These are phyloP conservation scores for Anolis apletophallus DNA, from an alignment of 2,797 vertebrate genomes.

Conservation along the genomic window DNA sequence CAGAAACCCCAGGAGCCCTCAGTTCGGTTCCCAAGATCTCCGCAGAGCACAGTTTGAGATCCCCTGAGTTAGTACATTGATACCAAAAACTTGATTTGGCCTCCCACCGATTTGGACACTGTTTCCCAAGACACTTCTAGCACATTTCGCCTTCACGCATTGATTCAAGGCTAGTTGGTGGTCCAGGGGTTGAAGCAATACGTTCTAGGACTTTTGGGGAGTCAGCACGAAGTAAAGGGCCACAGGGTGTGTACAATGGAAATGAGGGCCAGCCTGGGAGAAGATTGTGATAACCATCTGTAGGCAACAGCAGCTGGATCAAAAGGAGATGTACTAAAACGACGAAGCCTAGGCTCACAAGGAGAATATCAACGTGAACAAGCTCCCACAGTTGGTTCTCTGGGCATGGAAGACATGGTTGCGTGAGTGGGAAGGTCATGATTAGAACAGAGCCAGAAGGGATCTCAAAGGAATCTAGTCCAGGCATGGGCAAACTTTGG, in stretches of 20 bases:
- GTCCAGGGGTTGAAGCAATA: slow-evolving; percentile 44
- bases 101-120: background rate
- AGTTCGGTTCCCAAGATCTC: no score
- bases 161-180: slow-evolving; percentile 36
- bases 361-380: slow-evolving; percentile 33
- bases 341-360: slow-evolving; percentile 34
- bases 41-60: no score
- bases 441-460: no score
- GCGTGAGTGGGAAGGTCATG: background rate
- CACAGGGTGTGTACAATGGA: slow-evolving; percentile 59
- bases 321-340: slow-evolving; percentile 62
- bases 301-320: slow-evolving; percentile 53
- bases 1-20: no score
- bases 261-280: slow-evolving; percentile 56
- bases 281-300: slow-evolving; percentile 60
- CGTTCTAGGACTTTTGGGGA: slow-evolving; percentile 35
- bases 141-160: background rate
- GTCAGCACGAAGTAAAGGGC: slow-evolving; percentile 61
- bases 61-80: background rate
- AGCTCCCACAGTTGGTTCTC: background rate
- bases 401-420: background rate
- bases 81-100: no score
- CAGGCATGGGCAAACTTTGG: no score
- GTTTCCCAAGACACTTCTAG: background rate
- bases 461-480: background rate